A percentile compares a stretch with the other conserved stretches of the same genome.
Evolutionary conservation across 2,113 vertebrate species (phyloP).

Genomic region (Desmodus rotundus): DNA sequence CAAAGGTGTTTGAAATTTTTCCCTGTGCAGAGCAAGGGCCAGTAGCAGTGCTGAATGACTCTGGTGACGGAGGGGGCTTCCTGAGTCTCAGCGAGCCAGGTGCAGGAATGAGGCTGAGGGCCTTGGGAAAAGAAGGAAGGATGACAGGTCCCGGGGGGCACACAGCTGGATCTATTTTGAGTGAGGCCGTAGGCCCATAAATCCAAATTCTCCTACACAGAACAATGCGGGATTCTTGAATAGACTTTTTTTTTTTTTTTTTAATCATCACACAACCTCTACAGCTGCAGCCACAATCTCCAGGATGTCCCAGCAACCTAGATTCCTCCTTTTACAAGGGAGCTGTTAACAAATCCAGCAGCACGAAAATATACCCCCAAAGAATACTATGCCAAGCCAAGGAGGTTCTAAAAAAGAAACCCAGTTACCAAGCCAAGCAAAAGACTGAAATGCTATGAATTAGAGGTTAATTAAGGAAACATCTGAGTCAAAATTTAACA

Average conservation of each 20-base stretch:
- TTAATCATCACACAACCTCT: neutral
- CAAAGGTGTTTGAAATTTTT: neutral
- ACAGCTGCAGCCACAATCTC: neutral
- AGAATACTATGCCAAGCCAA: neutral
- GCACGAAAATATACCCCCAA: neutral
- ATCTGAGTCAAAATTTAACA: neutral
- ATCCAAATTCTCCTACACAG: neutral
- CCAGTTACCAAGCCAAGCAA: neutral
- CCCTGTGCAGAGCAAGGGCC: neutral
- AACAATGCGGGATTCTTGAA: neutral
- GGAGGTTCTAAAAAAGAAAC: neutral
- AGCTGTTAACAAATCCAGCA: neutral
- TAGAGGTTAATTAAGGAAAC: neutral
- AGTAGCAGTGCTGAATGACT: neutral
- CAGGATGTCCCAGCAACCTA: neutral
- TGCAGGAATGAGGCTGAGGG: neutral
- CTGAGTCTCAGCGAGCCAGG: neutral
- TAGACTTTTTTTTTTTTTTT: neutral
- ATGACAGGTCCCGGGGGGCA: neutral
- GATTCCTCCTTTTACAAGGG: neutral
- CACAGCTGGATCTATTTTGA: slow-evolving; percentile 7
- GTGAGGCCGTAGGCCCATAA: neutral
- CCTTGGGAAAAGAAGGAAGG: neutral
- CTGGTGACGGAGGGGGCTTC: neutral
- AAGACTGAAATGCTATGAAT: neutral